A percentile compares a stretch with the other conserved stretches of the same genome.
These are phyloP conservation scores for Magallana ariakensis DNA, from an alignment of 1,140 invertebrate genomes.

Conservation along the genomic window DNA sequence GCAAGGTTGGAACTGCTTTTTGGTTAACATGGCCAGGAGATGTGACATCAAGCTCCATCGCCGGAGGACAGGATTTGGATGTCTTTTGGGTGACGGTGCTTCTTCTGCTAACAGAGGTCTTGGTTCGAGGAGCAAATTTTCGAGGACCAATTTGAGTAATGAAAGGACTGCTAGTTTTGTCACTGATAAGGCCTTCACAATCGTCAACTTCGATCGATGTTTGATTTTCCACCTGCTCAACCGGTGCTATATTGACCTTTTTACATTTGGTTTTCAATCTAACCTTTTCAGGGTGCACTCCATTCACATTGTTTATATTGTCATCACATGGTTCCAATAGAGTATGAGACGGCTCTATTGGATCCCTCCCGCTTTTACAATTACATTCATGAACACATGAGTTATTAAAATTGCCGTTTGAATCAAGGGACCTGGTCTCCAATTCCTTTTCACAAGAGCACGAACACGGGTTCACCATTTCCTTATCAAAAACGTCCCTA, in stretches of 20 bases:
- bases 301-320: conserved; percentile 42
- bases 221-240: conserved; percentile 33
- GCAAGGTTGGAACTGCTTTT: background rate
- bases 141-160: conserved; percentile 36
- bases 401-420: background rate
- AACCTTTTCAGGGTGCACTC: background rate
- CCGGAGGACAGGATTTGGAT: conserved; percentile 59
- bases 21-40: background rate
- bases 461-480: background rate
- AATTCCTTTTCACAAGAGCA: conserved; percentile 13
- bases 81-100: conserved; percentile 58
- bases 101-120: conserved; percentile 46
- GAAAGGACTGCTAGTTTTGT: background rate
- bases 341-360: background rate
- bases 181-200: background rate
- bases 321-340: background rate
- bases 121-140: background rate
- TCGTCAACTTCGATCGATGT: background rate
- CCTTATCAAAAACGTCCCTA: background rate
- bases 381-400: conserved; percentile 27
- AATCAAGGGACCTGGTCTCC: background rate
- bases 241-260: conserved; percentile 22
- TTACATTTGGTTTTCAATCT: conserved; percentile 36
- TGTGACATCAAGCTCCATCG: conserved; percentile 33
- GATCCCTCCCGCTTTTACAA: conserved; percentile 5